Conservation (phyloP, 2,888 invertebrate genomes). For the Beris morrisii region DNA sequence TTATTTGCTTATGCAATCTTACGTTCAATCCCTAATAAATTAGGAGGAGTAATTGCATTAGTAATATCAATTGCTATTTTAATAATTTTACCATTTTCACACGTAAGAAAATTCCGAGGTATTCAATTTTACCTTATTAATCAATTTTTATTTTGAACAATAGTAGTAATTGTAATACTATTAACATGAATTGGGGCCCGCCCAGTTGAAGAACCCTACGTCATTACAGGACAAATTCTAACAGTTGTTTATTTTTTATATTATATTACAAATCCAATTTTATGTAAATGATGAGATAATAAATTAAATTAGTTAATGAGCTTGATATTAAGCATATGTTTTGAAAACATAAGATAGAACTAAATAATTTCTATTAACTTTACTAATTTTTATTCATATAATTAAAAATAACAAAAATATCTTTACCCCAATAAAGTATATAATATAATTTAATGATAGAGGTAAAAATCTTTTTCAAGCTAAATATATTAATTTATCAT, state of each 20-base stretch:
- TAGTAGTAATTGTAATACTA: conserved; percentile 59
- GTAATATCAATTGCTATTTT: too few relatives aligned
- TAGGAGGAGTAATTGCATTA: too few relatives aligned
- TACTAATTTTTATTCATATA: conserved; percentile 50
- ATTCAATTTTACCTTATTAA: conserved; percentile 62
- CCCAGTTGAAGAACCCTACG: conserved; percentile 66
- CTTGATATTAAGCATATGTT: conserved; percentile 67
- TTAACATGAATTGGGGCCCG: conserved; percentile 70
- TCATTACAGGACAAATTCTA: conserved; percentile 70
- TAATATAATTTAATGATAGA: too few relatives aligned
- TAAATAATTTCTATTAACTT: conserved; percentile 45
- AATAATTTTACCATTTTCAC: conserved; percentile 61
- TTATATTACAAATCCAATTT: conserved; percentile 59
- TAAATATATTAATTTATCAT: conserved; percentile 74
- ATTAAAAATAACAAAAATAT: too few relatives aligned
- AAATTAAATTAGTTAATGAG: conserved; percentile 63
- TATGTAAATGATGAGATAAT: conserved; percentile 54
- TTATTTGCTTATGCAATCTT: too few relatives aligned
- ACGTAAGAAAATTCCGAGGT: conserved; percentile 60
- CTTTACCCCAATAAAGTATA: too few relatives aligned
- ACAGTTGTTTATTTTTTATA: conserved; percentile 64
- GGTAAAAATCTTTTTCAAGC: conserved; percentile 67
- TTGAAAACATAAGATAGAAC: conserved; percentile 71
- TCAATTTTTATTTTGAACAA: conserved; percentile 61
- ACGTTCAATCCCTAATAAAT: too few relatives aligned